Conservation (phyloP, 1,140 invertebrate genomes). For the Pollicipes pollicipes region DNA sequence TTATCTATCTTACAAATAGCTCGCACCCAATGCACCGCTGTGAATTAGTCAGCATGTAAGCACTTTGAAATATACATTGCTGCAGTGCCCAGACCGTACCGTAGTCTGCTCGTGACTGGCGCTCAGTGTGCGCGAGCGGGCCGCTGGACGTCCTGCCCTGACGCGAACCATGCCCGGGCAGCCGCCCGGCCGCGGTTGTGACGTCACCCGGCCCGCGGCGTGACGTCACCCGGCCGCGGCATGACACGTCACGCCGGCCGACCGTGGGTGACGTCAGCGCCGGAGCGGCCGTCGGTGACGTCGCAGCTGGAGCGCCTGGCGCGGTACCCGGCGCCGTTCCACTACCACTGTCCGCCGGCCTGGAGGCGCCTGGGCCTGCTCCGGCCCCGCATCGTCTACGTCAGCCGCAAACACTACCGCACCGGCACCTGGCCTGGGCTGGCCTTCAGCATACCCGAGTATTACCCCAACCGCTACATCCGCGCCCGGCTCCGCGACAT, state of each 20-base stretch:
- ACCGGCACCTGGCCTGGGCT: not conserved
- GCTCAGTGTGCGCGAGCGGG: no score
- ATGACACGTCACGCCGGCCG: not conserved
- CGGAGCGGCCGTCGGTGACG: not conserved
- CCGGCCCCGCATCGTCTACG: not conserved
- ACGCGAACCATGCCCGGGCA: no score
- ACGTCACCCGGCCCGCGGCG: not conserved
- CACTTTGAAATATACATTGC: no score
- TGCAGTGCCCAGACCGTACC: no score
- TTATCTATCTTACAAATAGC: no score
- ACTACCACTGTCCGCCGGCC: conserved; percentile 21
- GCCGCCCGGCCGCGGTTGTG: no score
- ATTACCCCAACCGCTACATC: not conserved
- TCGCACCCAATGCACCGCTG: no score
- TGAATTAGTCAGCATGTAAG: no score
- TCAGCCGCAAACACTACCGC: not conserved
- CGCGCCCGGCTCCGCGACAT: conserved; percentile 4
- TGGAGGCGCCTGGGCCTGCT: not conserved
- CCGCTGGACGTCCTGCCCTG: no score
- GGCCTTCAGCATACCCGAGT: not conserved
- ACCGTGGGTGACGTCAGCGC: not conserved
- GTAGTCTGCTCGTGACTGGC: no score
- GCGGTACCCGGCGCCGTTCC: conserved; percentile 31
- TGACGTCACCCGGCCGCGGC: conserved; percentile 1
- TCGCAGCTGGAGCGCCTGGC: not conserved